A percentile compares a stretch with the other conserved stretches of the same genome.
Conservation (phyloP, 1,140 invertebrate genomes). For the Bombus vancouverensis region DNA sequence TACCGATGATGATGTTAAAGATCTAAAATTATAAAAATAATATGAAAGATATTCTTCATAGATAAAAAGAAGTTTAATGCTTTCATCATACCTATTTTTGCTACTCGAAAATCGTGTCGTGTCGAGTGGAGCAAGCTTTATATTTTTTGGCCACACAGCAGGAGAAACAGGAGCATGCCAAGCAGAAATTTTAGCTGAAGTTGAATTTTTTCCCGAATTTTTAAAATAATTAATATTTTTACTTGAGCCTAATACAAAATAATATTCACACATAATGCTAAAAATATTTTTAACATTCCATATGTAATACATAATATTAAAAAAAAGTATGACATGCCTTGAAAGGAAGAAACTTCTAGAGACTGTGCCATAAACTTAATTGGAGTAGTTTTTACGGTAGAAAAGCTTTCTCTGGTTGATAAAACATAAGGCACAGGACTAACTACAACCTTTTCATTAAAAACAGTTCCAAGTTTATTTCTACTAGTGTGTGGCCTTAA, state of each 20-base stretch:
- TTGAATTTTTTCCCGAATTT: slow-evolving; percentile 62
- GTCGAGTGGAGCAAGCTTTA: slow-evolving; percentile 78
- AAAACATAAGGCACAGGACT: slow-evolving; percentile 79
- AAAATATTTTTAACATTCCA: not conserved
- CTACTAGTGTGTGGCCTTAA: slow-evolving; percentile 59
- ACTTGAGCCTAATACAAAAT: slow-evolving; percentile 59
- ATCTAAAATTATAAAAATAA: slow-evolving; percentile 56
- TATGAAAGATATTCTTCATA: slow-evolving; percentile 6
- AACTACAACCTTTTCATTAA: slow-evolving; percentile 79
- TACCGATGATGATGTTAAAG: slow-evolving; percentile 59
- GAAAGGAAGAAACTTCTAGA: slow-evolving; percentile 66
- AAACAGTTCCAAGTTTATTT: slow-evolving; percentile 77
- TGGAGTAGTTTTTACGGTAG: slow-evolving; percentile 76
- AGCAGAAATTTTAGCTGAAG: slow-evolving; percentile 58
- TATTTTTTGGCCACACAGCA: slow-evolving; percentile 76
- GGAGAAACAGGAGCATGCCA: slow-evolving; percentile 74
- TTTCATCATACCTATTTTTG: slow-evolving; percentile 73
- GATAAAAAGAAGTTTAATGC: not conserved
- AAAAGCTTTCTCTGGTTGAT: slow-evolving; percentile 78
- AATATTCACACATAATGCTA: slow-evolving; percentile 13
- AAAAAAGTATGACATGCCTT: slow-evolving; percentile 62
- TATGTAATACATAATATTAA: not conserved
- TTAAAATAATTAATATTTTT: slow-evolving; percentile 62
- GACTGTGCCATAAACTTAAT: slow-evolving; percentile 74
- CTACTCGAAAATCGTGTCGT: slow-evolving; percentile 72